Conservation (phyloP, 1,140 invertebrate genomes). For the Pissodes strobi region DNA sequence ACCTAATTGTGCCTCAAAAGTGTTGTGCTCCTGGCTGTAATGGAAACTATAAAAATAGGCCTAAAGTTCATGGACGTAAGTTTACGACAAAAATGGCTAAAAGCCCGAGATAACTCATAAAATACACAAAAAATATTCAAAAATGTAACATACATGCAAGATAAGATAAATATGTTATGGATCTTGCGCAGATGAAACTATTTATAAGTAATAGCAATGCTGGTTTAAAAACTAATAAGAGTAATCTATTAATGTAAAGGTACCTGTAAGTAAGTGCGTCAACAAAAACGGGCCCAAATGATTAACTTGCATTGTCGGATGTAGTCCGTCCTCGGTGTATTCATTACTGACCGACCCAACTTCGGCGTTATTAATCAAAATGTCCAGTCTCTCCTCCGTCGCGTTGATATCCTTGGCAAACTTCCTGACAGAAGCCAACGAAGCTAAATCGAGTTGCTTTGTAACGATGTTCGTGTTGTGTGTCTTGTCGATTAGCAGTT, state of each 20-base stretch:
- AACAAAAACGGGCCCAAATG: constrained; percentile 71
- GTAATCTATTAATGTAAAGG: not conserved
- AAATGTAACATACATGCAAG: no score
- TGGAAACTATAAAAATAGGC: no score
- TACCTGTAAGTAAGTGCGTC: constrained; percentile 66
- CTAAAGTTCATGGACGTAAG: no score
- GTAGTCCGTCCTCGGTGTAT: constrained; percentile 66
- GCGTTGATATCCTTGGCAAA: constrained; percentile 58
- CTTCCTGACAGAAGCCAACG: constrained; percentile 57
- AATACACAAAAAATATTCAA: no score
- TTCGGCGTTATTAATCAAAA: constrained; percentile 71
- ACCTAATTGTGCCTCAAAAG: no score
- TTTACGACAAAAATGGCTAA: no score
- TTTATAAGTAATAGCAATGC: no score
- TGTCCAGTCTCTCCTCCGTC: constrained; percentile 58
- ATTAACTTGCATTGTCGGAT: constrained; percentile 67
- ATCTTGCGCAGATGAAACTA: no score
- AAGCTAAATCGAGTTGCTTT: constrained; percentile 55
- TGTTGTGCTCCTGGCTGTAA: no score
- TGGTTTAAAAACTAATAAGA: not conserved
- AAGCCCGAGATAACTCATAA: no score
- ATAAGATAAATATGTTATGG: no score
- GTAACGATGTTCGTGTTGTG: constrained; percentile 53
- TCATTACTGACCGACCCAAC: constrained; percentile 57
- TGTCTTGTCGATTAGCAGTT: constrained; percentile 51